These are phyloP conservation scores for Platyscapa corneri DNA, from an alignment of 1,140 invertebrate species.

Conservation along the genomic window DNA sequence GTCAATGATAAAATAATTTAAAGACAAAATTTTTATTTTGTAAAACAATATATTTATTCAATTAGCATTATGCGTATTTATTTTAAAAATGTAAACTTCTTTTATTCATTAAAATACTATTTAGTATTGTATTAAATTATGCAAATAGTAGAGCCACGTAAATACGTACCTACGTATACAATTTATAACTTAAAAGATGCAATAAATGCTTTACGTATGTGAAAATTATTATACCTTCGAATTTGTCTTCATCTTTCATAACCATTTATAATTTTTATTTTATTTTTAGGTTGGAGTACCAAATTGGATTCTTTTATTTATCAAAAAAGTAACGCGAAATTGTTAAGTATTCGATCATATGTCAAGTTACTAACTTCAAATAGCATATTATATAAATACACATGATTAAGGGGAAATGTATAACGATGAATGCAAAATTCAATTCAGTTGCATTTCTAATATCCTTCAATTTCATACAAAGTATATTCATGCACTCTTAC, in stretches of 20 bases:
- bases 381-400: background rate
- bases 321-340: slow-evolving; percentile 1
- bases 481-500: slow-evolving; percentile 20
- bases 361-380: slow-evolving; percentile 27
- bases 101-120: background rate
- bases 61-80: background rate
- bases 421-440: background rate
- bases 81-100: background rate
- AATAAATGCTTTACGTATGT: background rate
- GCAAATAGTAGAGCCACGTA: background rate
- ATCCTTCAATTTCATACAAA: slow-evolving; percentile 47
- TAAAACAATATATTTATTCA: background rate
- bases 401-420: background rate
- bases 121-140: background rate
- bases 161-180: background rate
- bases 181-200: background rate
- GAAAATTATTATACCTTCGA: slow-evolving; percentile 33
- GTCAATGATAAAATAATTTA: background rate
- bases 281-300: background rate
- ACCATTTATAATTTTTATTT: no score
- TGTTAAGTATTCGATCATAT: background rate
- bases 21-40: background rate
- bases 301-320: slow-evolving; percentile 12
- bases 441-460: background rate
- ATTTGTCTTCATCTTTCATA: slow-evolving; percentile 35